Evolutionary conservation across 2,888 invertebrate genomes (phyloP), one percentile per base, ranked within the genome.

Genomic region (Amphipoea lucens): DNA sequence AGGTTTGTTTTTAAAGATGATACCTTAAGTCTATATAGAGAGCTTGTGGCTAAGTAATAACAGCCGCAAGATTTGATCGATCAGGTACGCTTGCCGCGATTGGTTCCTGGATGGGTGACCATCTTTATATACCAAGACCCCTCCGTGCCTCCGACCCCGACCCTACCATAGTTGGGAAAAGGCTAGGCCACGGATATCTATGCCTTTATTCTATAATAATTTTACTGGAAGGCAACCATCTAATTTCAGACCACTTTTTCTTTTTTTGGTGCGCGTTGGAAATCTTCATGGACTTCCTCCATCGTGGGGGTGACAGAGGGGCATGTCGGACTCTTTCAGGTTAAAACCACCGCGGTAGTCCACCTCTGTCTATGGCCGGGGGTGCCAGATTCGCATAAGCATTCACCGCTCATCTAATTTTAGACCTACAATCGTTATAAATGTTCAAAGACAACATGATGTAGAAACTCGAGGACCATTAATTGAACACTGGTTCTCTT

Each of bases 401-500:
- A 36, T 36, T 36, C 36, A 36, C 36, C 36, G 36, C 36, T 36
- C 36, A 45, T 45, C 9, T 9, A 9, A 45, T 51, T 68, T 57
- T 67, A 69, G n/a, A 29, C 17, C 14, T 51, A 29, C 42, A 57
- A 60, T 40, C 48, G 51, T 62, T 69, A 45, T 80, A 60, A 60
- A 77, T 72, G 40, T 77, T 76, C 51, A 51, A 71, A 71, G 14
- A 65, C 54, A 74, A 65, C 23, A 4, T 63, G 54, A 51, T 65
- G 51, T 62, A 65, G 62, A 60, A 66, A 74, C 63, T 70, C 60
- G 66, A 78, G 71, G 40, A 60, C 9, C 51, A 71, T 67, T 82
- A 79, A 73, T 66, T 79, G 67, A 75, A 17, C 36, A 40, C 45
- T 62, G 60, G 62, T 66, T 60, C 68, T 76, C 67, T 85, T 74